Evolutionary conservation across 2,113 vertebrate genomes (phyloP), one percentile per base, ranked within the genome.

Genomic region (Argyrosomus japonicus): DNA sequence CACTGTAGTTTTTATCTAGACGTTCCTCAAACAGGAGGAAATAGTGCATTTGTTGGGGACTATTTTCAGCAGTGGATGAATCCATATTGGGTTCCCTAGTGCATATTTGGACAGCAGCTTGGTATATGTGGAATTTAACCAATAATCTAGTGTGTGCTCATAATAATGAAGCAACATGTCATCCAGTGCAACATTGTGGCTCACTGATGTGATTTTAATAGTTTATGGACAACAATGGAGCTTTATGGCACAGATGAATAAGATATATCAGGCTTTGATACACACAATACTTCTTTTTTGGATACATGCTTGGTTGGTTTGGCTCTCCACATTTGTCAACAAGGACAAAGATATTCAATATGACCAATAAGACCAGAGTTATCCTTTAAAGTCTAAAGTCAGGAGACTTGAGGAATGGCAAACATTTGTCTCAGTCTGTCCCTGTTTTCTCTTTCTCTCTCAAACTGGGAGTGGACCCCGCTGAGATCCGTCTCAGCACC

Each of bases 361-460:
- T 51, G 36, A 40, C 36, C 36, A 3, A 47, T 10, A 19, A 32
- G 51, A 25, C 62, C 36, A 40, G 32, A 36, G 32, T 15, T 10
- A 47, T 32, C 23, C 50, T 73, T 81, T 54, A 40, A 40, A 72
- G 60, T 71, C 18, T 63, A 61, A 12, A 18, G 53, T 58, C 25
- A 45, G 43, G 45, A 65, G 72, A 70, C 21, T 36, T n/a, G 17
- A 67, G 51, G 67, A 80, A 73, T 73, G 68, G 21, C 62, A 81
- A 79, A 61, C 12, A 63, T 68, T 21, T 23, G 32, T n/a, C 21
- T 14, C 51, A 36, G 27, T 9, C 17, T 36, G n/a, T 29, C 18
- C 10, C 18, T 50, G 64, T 85, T 79, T 78, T 79, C 77, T 73
- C n/a, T 56, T 17, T 23, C 58, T 67, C 40, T 54, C 76, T 54